phyloP scores from a whole-genome alignment of 2,888 invertebrate species.

The Morpho achilles region DNA sequence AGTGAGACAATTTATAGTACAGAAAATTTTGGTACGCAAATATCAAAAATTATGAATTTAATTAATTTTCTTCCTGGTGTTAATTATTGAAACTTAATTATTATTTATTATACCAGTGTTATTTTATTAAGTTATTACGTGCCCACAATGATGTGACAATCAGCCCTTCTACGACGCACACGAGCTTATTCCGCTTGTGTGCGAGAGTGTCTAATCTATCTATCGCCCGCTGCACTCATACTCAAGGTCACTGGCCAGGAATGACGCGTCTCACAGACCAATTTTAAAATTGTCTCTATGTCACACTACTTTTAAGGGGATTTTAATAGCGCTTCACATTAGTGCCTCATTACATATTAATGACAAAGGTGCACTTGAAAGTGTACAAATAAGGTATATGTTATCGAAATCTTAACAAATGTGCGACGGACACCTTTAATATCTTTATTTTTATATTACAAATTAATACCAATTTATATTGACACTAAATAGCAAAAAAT shows the following conservation, averaged over 20 bases:
- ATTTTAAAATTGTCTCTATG: constrained; percentile 54
- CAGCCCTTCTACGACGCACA: constrained; percentile 38
- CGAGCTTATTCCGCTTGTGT: constrained; percentile 21
- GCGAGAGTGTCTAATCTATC: constrained; percentile 53
- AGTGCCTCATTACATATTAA: constrained; percentile 2
- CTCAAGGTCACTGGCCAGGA: constrained; percentile 70
- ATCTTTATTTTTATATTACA: too few species aligned
- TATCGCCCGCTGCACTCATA: constrained; percentile 54
- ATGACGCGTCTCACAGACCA: constrained; percentile 52
- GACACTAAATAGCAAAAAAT: too few species aligned
- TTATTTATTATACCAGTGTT: constrained; percentile 1
- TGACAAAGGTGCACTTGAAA: constrained; percentile 4
- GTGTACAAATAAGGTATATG: background rate
- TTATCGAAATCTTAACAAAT: too few species aligned
- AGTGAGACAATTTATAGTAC: too few species aligned
- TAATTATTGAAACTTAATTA: background rate
- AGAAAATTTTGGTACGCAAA: too few species aligned
- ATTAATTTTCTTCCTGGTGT: too few species aligned
- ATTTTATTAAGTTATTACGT: constrained; percentile 4
- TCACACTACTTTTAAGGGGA: constrained; percentile 36
- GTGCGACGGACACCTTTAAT: too few species aligned
- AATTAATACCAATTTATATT: too few species aligned
- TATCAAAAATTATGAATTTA: too few species aligned
- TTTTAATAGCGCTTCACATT: constrained; percentile 21
- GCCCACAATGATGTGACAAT: constrained; percentile 26